Evolutionary conservation across 2,797 vertebrate species (phyloP), one percentile per base, ranked within the genome.

Genomic region (Crocodylus rhombifer): DNA sequence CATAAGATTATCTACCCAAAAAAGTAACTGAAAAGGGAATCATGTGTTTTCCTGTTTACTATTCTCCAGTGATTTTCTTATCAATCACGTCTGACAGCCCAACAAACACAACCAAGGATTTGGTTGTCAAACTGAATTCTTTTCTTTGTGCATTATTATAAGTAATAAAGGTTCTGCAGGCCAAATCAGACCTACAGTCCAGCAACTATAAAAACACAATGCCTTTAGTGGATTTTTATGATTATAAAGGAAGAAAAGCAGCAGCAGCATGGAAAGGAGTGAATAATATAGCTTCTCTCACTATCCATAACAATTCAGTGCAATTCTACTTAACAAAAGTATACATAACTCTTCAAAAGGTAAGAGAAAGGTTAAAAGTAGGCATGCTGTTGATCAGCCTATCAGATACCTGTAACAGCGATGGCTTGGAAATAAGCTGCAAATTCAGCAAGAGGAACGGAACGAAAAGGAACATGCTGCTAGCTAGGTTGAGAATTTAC

Each of bases 141-240:
- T 84, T 55, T 87, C 42, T 80, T n/a, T 56, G 4, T 30, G 8
- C 21, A 1, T 36, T 21, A 62, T 25, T 42, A 14, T 65, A 60
- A 93, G 6, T 20, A 67, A 75, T 20, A 78, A 7, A 90, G 9
- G 85, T 33, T 33, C 60, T 4, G 21, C 57, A 60, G 82, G 4
- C 4, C 4, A 15, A 63, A 80, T 14, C 4, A 88, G 17, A 76
- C 5, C 25, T 26, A 65, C 0, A 1, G 79, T 51, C 42, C 42
- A 23, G 61, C 21, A 87, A 11, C 30, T 67, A 17, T 28, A 18
- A 7, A 77, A 26, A 83, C n/a, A 65, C 13, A 74, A 56, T 86
- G 92, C 4, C 87, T 89, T 77, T 3, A 3, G 10, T 28, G 80
- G 3, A 56, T 16, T 89, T 93, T 61, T 74, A 81, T 84, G 86